These are phyloP conservation scores for Pseudachorutes palmiensis DNA, from an alignment of 1,140 invertebrate species.

Conservation along the genomic window DNA sequence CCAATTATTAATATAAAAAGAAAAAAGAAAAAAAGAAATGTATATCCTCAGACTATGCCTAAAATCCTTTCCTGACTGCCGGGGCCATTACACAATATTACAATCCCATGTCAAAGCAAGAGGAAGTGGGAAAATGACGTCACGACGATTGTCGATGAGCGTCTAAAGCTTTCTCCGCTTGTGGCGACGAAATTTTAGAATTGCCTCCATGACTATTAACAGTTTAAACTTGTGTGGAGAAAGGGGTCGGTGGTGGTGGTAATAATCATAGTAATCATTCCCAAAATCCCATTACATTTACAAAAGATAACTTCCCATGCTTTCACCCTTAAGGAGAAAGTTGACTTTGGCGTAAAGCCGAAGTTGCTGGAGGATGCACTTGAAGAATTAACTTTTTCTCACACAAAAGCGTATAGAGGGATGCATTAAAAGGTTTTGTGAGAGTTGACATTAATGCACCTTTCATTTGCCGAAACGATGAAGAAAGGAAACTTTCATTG, in stretches of 20 bases:
- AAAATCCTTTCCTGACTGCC: too few relatives aligned
- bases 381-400: too few relatives aligned
- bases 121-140: not conserved
- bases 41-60: too few relatives aligned
- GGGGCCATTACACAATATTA: not conserved
- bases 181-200: too few relatives aligned
- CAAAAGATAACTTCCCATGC: not conserved
- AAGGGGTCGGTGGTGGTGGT: not conserved
- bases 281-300: not conserved
- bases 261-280: not conserved
- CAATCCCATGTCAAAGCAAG: not conserved
- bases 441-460: not conserved
- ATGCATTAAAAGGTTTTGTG: not conserved
- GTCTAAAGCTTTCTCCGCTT: not conserved
- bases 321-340: not conserved
- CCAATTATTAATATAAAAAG: not conserved
- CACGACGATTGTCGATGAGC: not conserved
- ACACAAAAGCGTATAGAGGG: too few relatives aligned
- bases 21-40: not conserved
- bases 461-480: too few relatives aligned
- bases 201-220: not conserved
- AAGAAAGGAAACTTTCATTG: too few relatives aligned
- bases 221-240: not conserved
- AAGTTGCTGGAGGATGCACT: too few relatives aligned
- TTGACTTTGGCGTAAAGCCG: not conserved